phyloP scores from a whole-genome alignment of 2,797 vertebrate genomes.

The Crax fasciolata region DNA sequence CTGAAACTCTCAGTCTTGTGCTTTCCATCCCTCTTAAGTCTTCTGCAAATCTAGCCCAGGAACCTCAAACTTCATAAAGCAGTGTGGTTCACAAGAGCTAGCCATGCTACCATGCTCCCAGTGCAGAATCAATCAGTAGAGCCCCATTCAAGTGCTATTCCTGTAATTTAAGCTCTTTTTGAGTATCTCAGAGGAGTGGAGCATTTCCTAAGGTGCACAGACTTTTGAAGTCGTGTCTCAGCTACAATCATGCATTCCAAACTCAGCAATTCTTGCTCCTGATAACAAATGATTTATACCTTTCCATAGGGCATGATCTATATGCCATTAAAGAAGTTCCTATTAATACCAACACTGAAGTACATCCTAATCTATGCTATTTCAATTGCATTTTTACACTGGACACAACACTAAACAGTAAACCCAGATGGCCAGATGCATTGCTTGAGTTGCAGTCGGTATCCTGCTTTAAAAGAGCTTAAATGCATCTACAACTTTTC shows the following conservation, averaged over 20 bases:
- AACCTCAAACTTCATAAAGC: background rate
- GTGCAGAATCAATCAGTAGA: background rate
- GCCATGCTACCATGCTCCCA: background rate
- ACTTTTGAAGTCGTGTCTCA: background rate
- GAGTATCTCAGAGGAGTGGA: background rate
- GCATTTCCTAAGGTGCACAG: background rate
- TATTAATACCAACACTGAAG: background rate
- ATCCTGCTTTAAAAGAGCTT: background rate
- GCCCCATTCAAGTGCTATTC: background rate
- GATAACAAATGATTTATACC: background rate
- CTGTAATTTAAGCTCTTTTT: background rate
- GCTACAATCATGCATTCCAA: rapidly evolving
- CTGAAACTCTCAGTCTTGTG: background rate
- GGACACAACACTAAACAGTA: background rate
- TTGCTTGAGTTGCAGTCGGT: background rate
- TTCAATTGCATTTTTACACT: background rate
- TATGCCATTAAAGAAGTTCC: background rate
- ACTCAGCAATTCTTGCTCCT: background rate
- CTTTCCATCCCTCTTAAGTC: background rate
- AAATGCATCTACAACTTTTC: background rate
- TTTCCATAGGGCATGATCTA: background rate
- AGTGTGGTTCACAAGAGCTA: background rate
- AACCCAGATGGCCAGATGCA: background rate
- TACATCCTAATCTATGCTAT: background rate
- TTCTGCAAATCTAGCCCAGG: background rate